A percentile compares a stretch with the other conserved stretches of the same genome.
Evolutionary conservation across 2,797 vertebrate species (phyloP).

Genomic region (Garrulus glandarius): DNA sequence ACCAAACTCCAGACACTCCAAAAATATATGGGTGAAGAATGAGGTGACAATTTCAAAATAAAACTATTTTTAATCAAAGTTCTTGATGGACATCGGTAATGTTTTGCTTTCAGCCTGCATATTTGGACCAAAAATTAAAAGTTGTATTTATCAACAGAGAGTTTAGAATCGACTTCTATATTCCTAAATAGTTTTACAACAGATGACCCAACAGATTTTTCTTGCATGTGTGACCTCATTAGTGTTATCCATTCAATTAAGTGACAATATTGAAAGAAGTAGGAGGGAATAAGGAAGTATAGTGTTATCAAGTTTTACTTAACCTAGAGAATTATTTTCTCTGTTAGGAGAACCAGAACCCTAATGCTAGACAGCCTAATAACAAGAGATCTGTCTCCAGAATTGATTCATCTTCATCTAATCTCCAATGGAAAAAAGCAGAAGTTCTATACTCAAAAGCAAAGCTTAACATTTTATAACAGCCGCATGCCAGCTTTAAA

Average conservation of each 20-base stretch:
- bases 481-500: conserved; percentile 37
- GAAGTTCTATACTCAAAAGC: neutral
- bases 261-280: neutral
- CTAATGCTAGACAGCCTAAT: neutral
- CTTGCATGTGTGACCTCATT: neutral
- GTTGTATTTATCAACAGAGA: neutral
- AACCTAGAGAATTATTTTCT: neutral
- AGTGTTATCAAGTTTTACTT: neutral
- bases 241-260: neutral
- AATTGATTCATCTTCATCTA: neutral
- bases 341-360: neutral
- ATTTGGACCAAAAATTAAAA: neutral
- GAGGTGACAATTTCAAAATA: neutral
- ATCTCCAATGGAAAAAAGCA: neutral
- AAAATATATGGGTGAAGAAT: neutral
- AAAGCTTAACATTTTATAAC: neutral
- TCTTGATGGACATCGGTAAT: neutral
- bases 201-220: neutral
- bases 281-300: neutral
- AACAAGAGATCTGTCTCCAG: neutral
- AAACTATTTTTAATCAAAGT: neutral
- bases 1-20: neutral
- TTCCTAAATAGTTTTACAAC: neutral
- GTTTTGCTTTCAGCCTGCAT: neutral
- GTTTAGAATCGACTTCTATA: neutral